phyloP scores from a whole-genome alignment of 64 coral and sea anemone species.

The Orbicella faveolata region DNA sequence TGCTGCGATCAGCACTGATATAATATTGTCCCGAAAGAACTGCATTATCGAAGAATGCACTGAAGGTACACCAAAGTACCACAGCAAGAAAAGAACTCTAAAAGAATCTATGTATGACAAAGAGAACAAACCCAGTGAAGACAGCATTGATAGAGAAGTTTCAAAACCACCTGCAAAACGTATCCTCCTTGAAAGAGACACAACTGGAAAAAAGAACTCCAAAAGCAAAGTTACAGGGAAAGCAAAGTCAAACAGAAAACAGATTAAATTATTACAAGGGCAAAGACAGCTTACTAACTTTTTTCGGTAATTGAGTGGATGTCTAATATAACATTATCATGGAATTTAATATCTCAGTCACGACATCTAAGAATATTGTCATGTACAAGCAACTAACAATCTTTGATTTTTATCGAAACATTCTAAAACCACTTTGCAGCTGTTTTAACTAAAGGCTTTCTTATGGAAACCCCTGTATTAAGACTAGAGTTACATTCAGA shows the following conservation, averaged over 20 bases:
- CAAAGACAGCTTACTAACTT: slow-evolving; percentile 61
- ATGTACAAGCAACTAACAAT: too few relatives aligned
- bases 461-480: too few relatives aligned
- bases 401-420: too few relatives aligned
- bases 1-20: neutral
- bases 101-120: slow-evolving; percentile 46
- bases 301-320: slow-evolving; percentile 27
- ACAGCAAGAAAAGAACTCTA: slow-evolving; percentile 44
- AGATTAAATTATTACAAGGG: slow-evolving; percentile 38
- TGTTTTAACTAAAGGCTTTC: too few relatives aligned
- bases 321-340: neutral
- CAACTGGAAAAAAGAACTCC: slow-evolving; percentile 19
- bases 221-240: slow-evolving; percentile 2
- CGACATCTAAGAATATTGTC: neutral
- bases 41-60: neutral
- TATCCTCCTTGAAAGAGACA: slow-evolving; percentile 8
- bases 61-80: slow-evolving; percentile 48
- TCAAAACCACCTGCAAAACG: slow-evolving; percentile 33
- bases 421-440: too few relatives aligned
- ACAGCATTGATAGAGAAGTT: neutral
- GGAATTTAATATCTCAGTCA: neutral
- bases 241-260: slow-evolving; percentile 11
- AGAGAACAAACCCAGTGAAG: slow-evolving; percentile 27
- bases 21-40: neutral
- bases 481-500: too few relatives aligned